Evolutionary conservation across 2,797 vertebrate genomes (phyloP).

Genomic region (Masticophis lateralis): DNA sequence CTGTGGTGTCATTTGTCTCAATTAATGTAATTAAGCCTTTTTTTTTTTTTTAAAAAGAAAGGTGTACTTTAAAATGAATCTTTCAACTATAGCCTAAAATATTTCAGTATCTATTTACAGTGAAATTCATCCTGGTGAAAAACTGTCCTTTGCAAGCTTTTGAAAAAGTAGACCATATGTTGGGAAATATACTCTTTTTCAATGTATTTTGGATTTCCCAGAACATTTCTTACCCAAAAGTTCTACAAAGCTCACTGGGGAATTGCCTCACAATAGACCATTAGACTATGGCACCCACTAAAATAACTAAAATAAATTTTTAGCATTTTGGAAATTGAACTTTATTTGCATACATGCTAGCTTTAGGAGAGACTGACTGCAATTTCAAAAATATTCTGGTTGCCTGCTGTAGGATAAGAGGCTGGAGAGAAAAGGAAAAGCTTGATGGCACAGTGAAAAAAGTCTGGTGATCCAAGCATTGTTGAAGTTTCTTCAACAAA

Average conservation of each 20-base stretch:
- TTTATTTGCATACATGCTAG: neutral
- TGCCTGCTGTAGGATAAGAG: neutral
- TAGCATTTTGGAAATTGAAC: neutral
- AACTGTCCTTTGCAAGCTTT: neutral
- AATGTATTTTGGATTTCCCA: neutral
- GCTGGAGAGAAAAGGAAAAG: too few species aligned
- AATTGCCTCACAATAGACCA: too few species aligned
- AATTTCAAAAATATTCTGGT: neutral
- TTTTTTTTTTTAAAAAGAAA: neutral
- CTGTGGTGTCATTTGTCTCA: neutral
- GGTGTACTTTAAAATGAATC: neutral
- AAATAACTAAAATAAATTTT: neutral
- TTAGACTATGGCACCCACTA: neutral
- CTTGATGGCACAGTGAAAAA: neutral
- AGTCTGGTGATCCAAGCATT: neutral
- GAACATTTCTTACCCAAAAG: neutral
- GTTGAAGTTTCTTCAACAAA: neutral
- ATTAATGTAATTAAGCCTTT: neutral
- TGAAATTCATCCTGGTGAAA: neutral
- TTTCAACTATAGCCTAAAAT: neutral
- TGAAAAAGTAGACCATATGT: neutral
- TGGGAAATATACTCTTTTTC: neutral
- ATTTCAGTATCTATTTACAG: neutral
- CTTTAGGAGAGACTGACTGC: neutral
- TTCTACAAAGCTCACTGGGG: neutral